These are phyloP conservation scores for Palythoa grandiflora DNA, from an alignment of 92 coral and sea anemone genomes.

Conservation along the genomic window DNA sequence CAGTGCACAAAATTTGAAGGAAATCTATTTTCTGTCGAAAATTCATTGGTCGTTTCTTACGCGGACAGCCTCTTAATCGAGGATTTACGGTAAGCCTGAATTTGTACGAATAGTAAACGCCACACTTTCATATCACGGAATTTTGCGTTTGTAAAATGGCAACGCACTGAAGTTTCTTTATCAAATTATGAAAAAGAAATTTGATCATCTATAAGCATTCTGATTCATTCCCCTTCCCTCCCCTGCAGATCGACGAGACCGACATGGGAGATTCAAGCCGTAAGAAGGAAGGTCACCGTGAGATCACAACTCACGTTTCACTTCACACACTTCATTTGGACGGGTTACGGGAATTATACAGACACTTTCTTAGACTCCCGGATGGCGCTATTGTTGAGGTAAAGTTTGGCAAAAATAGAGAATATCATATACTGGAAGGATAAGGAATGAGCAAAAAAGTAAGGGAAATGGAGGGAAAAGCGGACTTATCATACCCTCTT, in stretches of 20 bases:
- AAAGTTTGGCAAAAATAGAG: not conserved
- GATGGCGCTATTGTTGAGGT: slow-evolving; percentile 99
- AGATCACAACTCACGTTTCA: slow-evolving; percentile 96
- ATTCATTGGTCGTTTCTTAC: too few species aligned
- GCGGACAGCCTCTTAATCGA: too few species aligned
- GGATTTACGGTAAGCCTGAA: too few species aligned
- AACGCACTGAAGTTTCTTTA: too few species aligned
- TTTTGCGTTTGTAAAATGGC: too few species aligned
- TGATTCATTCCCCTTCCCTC: not conserved
- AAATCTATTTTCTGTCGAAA: too few species aligned
- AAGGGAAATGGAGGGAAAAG: too few species aligned
- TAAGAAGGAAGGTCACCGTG: slow-evolving; percentile 88
- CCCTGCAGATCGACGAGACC: slow-evolving; percentile 85
- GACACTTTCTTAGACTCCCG: slow-evolving; percentile 95
- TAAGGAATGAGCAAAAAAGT: too few species aligned
- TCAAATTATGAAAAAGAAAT: not conserved
- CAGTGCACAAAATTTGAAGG: too few species aligned
- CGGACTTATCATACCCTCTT: too few species aligned
- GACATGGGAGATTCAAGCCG: slow-evolving; percentile 77
- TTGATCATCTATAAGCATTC: not conserved
- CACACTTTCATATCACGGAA: too few species aligned
- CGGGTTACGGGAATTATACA: slow-evolving; percentile 88
- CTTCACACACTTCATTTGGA: slow-evolving; percentile 96
- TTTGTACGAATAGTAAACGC: too few species aligned
- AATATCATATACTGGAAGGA: not conserved